Evolutionary conservation across 2,888 invertebrate genomes (phyloP), one percentile per base, ranked within the genome.

Genomic region (Torymus aiolomorphi): DNA sequence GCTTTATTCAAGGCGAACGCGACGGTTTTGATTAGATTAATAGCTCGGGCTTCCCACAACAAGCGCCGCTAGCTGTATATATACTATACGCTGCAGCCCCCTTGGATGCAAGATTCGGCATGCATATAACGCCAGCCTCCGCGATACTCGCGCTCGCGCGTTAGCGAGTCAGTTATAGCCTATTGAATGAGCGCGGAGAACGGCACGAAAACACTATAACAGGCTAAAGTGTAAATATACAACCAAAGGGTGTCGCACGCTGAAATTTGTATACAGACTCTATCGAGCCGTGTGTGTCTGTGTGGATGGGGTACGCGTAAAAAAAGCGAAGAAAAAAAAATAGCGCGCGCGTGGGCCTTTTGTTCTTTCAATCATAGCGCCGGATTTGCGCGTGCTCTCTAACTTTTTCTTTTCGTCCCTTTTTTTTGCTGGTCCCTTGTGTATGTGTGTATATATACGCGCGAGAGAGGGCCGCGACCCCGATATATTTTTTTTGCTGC

Each of bases 21-120:
- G 76, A 81, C 80, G 77, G 82, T 84, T 84, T 83, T 82, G 83
- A 85, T 85, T 85, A 84, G 82, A 84, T 83, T 84, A 84, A 82
- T 82, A 83, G 83, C 61, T 61, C 10, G 57, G 61, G 77, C 79
- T 75, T 70, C 79, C 42, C 80, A 71, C 57, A 75, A 72, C 80
- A 77, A 70, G 16, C 73, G 51, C 57, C 20, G 3, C 18, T 42
- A 4, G 10, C 56, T 42, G 8, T 42, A 42, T 42, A 42, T 42
- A 31, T 31, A 31, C 31, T 31, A 31, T 8, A 42, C 42, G 8
- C 42, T 8, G 42, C 42, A 42, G 8, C 42, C 2, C 5, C 42
- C 8, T 42, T 42, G 42, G 8, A 42, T 42, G 8, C 8, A 42
- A 5, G 8, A 63, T 71, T 63, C 42, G 18, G 73, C 73, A 52